Conservation (phyloP, 2,888 invertebrate species). For the Lasioglossum zephyrum region DNA sequence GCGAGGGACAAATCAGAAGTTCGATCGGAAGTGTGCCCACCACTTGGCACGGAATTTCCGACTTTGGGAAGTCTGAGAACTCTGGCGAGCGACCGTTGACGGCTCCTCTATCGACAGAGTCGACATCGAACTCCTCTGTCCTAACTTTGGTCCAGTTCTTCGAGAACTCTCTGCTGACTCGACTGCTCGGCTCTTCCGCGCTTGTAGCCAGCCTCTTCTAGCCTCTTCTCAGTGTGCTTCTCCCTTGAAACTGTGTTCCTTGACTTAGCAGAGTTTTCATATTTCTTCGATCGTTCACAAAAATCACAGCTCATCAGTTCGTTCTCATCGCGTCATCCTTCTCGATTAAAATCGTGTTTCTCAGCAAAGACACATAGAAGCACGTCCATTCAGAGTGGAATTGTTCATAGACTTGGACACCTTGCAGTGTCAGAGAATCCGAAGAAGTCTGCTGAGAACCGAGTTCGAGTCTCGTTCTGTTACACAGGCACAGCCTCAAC, state of each 20-base stretch:
- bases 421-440: background rate
- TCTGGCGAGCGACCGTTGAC: background rate
- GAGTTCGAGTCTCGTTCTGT: background rate
- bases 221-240: background rate
- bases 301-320: background rate
- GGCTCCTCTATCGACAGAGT: background rate
- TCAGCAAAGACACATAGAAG: background rate
- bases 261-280: background rate
- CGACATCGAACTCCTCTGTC: background rate
- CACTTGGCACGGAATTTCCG: conserved; percentile 1
- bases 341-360: background rate
- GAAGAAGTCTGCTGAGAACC: background rate
- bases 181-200: background rate
- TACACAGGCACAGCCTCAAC: background rate
- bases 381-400: background rate
- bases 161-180: background rate
- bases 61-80: conserved; percentile 1
- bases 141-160: conserved; percentile 15
- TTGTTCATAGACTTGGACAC: background rate
- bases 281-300: background rate
- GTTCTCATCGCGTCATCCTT: background rate
- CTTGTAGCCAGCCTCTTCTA: background rate
- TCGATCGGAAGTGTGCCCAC: conserved; percentile 8
- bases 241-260: background rate
- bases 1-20: background rate